Evolutionary conservation across 2,113 vertebrate species (phyloP).

Genomic region (Verasper variegatus): DNA sequence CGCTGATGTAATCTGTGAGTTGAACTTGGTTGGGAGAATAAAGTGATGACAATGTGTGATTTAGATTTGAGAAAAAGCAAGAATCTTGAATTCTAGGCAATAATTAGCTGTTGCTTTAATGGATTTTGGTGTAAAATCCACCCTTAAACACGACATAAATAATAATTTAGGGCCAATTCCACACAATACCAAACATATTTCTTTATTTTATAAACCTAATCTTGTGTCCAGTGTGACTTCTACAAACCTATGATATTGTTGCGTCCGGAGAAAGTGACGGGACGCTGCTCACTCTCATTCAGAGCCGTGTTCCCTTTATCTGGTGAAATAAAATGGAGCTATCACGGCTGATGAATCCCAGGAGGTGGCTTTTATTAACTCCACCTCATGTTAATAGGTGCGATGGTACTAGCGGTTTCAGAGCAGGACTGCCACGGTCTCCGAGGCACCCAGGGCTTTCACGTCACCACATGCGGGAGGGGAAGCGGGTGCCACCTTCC

Average conservation of each 20-base stretch:
- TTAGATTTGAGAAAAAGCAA: too few species aligned
- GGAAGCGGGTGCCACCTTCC: conserved; percentile 18
- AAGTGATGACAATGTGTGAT: not conserved
- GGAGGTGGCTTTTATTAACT: conserved; percentile 78
- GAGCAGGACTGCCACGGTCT: conserved; percentile 61
- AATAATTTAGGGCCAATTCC: not conserved
- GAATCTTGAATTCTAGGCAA: not conserved
- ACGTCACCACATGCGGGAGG: conserved; percentile 37
- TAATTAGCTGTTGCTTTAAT: not conserved
- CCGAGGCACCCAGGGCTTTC: conserved; percentile 38
- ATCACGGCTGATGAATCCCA: conserved; percentile 77
- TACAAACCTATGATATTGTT: conserved; percentile 38
- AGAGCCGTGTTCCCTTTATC: conserved; percentile 67
- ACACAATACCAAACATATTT: not conserved
- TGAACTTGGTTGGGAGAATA: not conserved
- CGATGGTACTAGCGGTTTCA: conserved; percentile 52
- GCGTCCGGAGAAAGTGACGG: conserved; percentile 35
- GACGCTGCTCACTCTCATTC: conserved; percentile 66
- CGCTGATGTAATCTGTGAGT: not conserved
- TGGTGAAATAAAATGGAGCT: conserved; percentile 68
- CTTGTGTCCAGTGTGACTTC: conserved; percentile 4
- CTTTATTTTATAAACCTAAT: conserved; percentile 11
- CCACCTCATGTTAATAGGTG: conserved; percentile 70
- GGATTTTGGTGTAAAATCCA: not conserved
- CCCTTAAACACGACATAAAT: not conserved